phyloP scores from a whole-genome alignment of 1,140 invertebrate species.

The Thalassaphorura encarpata region DNA sequence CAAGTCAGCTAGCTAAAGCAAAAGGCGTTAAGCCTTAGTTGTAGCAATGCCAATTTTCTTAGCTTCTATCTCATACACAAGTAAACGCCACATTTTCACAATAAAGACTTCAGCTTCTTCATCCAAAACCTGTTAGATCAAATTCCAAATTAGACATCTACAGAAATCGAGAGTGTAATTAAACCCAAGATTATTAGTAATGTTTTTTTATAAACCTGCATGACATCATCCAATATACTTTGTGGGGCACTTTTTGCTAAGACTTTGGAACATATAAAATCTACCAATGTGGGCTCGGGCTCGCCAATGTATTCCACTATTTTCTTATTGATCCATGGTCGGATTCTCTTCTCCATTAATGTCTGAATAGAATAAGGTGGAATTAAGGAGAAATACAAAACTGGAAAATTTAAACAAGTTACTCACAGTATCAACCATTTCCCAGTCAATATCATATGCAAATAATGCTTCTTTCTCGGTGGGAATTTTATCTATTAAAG shows the following conservation, averaged over 20 bases:
- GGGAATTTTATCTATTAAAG: slow-evolving; percentile 91
- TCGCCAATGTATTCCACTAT: slow-evolving; percentile 99
- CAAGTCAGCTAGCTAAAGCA: too few species aligned
- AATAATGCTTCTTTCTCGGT: slow-evolving; percentile 94
- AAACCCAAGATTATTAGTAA: not conserved
- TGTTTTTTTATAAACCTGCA: slow-evolving; percentile 37
- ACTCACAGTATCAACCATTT: slow-evolving; percentile 66
- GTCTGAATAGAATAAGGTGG: slow-evolving; percentile 39
- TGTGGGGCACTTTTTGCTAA: slow-evolving; percentile 83
- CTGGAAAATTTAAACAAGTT: not conserved
- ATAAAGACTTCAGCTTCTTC: slow-evolving; percentile 99
- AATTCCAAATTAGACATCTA: slow-evolving; percentile 29
- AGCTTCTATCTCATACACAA: slow-evolving; percentile 98
- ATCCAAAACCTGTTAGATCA: slow-evolving; percentile 86
- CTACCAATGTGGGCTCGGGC: slow-evolving; percentile 93
- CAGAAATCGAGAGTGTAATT: too few species aligned
- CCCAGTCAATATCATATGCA: slow-evolving; percentile 85
- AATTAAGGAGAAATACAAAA: not conserved
- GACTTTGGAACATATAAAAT: slow-evolving; percentile 98
- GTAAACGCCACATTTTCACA: slow-evolving; percentile 98
- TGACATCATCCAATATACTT: slow-evolving; percentile 92
- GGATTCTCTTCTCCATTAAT: slow-evolving; percentile 92
- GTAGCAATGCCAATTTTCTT: slow-evolving; percentile 74
- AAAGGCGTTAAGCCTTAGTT: slow-evolving; percentile 16
- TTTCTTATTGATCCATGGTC: slow-evolving; percentile 99